Evolutionary conservation across 2,113 vertebrate species (phyloP), one percentile per base, ranked within the genome.

Genomic region (Oryzias woworae): DNA sequence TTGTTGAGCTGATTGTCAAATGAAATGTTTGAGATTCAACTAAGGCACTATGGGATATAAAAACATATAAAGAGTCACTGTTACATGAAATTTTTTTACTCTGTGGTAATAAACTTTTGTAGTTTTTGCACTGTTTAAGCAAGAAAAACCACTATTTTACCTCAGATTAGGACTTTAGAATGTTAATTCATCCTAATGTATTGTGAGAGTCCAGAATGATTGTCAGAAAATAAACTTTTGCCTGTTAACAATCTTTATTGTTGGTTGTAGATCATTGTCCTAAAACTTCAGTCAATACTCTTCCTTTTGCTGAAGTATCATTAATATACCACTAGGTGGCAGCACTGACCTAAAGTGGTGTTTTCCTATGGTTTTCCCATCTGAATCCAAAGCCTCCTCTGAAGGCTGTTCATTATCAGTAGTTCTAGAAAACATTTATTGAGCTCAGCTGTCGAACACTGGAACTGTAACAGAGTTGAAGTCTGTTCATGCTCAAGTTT

Each of bases 281-380:
- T 1, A 7, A 28, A 17, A 14, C 41, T 23, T 57, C 56, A n/a
- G 52, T 63, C 36, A 66, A 62, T 22, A 42, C 60, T 42, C 28
- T 28, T 10, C 41, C 23, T 16, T 41, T 43, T 50, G 51, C 55
- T 54, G 67, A 49, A 43, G 24, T 43, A 26, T 20, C 14, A 7
- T 13, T 14, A 42, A 1, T 17, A 44, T 22, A 50, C 85, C 88
- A 79, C 70, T 54, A 84, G 88, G 49, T 69, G 87, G 81, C 81
- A 79, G 76, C 60, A 72, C 1, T 72, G 73, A 22, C 22, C 23
- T 44, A 61, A 70, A 75, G 60, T 73, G 54, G 52, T 18, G n/a
- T 63, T 44, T n/a, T 24, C 52, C 44, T 44, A 54, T 18, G 7
- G 15, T 47, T 7, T 14, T 44, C 15, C 53, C 55, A 46, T 8